Evolutionary conservation across 2,888 invertebrate species (phyloP), one percentile per base, ranked within the genome.

Genomic region (Endotricha flammealis): DNA sequence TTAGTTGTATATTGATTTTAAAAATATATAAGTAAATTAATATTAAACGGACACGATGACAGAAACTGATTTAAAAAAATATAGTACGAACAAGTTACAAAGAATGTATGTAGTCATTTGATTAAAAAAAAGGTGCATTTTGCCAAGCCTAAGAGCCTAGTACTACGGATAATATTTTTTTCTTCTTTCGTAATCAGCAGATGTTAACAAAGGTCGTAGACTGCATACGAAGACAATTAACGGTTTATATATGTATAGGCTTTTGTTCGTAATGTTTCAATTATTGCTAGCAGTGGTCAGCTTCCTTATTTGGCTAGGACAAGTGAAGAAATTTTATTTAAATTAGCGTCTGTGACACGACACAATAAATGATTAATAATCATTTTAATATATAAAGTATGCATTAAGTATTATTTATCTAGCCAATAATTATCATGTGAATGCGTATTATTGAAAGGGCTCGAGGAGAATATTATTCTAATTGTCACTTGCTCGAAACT

Each of bases 201-300:
- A 70, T 80, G 79, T 68, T 60, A 39, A 43, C 60, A 79, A 80
- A 79, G 64, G 78, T 63, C 75, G 77, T 54, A 45, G 56, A 54
- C 63, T 46, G 54, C 50, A 44, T 48, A 49, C 40, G 42, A 44
- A 57, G 47, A 59, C 58, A 48, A 64, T 68, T 71, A 71, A 74
- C 69, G 65, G 68, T 64, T 59, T 33, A 25, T 31, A 5, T 9
- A 23, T n/a, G 5, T 9, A 27, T 27, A 12, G 8, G 35, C 29
- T 29, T 67, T 64, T 53, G 56, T 63, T 60, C 42, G 44, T 58
- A 68, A 73, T 70, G 65, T 73, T 71, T 73, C 72, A 71, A 73
- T 73, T 72, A 73, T 69, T 68, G 44, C 50, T 38, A 45, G 48
- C 46, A 46, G 46, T 44, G 31, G 36, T 28, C 45, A 39, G 42